A percentile compares a stretch with the other conserved stretches of the same genome.
Evolutionary conservation across 2,113 vertebrate genomes (phyloP).

Genomic region (Hipposideros armiger): DNA sequence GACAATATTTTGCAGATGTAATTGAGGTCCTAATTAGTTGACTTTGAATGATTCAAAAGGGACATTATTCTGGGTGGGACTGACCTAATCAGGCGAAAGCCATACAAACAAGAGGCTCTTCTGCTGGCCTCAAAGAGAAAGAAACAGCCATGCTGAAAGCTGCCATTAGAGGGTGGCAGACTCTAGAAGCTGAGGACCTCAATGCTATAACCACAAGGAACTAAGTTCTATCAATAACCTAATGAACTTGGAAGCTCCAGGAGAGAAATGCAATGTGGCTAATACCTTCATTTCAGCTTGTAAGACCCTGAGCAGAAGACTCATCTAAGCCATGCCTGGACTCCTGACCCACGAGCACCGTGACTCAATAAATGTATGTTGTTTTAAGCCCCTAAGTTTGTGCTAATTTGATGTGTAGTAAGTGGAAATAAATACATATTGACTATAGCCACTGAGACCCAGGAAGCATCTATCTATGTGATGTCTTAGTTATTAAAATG

Average conservation of each 20-base stretch:
- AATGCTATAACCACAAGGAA: not conserved
- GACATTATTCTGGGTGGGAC: not conserved
- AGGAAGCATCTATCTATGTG: not conserved
- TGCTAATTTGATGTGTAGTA: not conserved
- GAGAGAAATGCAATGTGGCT: not conserved
- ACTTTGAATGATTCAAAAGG: not conserved
- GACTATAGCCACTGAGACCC: not conserved
- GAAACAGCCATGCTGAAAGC: not conserved
- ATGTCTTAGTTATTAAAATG: not conserved
- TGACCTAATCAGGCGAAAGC: not conserved
- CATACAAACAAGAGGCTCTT: not conserved
- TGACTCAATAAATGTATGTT: not conserved
- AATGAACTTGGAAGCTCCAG: not conserved
- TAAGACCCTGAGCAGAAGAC: not conserved
- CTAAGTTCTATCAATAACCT: not conserved
- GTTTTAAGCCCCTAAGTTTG: not conserved
- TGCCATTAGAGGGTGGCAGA: not conserved
- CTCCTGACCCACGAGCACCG: not conserved
- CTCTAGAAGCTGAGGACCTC: not conserved
- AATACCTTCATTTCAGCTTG: not conserved
- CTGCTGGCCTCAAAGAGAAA: not conserved
- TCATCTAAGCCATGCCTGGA: not conserved
- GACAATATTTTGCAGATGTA: not conserved
- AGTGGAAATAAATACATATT: not conserved
- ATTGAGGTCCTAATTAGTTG: not conserved